Base-by-base conservation (phyloP, 1,140 invertebrate genomes). In the Macrostomum lignano region DNA sequence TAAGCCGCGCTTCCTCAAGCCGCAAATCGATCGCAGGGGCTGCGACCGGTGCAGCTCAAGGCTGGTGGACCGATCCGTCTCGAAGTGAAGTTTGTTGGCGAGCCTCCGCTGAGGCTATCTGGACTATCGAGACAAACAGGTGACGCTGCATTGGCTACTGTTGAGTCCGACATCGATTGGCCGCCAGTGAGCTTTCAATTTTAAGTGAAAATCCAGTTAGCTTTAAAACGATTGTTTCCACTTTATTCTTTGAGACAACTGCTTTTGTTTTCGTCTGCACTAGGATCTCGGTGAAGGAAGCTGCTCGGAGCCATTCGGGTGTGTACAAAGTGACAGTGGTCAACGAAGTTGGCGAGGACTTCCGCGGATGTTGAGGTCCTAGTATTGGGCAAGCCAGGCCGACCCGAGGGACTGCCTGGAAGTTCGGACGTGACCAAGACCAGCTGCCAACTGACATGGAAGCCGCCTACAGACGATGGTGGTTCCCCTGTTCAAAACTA, bases 1-100 rank as follows among this genome's bases (percentile, higher is more conserved):
- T 34, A 84, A 76, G 55, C 79, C 86, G 30, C 78, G 86, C 69
- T 78, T 74, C 55, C 67, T n/a, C n/a, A n/a, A n/a, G n/a, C n/a
- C n/a, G n/a, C n/a, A n/a, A n/a, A n/a, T n/a, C n/a, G n/a, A n/a
- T n/a, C n/a, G n/a, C n/a, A n/a, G n/a, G n/a, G n/a, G n/a, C n/a
- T n/a, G n/a, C n/a, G n/a, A n/a, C n/a, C n/a, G n/a, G n/a, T n/a
- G n/a, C n/a, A n/a, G n/a, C n/a, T n/a, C n/a, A n/a, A n/a, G n/a
- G n/a, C n/a, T n/a, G n/a, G n/a, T n/a, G n/a, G n/a, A n/a, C n/a
- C n/a, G n/a, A n/a, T n/a, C n/a, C n/a, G n/a, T n/a, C n/a, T n/a
- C n/a, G n/a, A n/a, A n/a, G n/a, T n/a, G n/a, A n/a, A n/a, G n/a
- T n/a, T n/a, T n/a, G n/a, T n/a, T n/a, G n/a, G n/a, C n/a, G n/a